Evolutionary conservation across 2,113 vertebrate species (phyloP).

Genomic region (Agelaius tricolor): DNA sequence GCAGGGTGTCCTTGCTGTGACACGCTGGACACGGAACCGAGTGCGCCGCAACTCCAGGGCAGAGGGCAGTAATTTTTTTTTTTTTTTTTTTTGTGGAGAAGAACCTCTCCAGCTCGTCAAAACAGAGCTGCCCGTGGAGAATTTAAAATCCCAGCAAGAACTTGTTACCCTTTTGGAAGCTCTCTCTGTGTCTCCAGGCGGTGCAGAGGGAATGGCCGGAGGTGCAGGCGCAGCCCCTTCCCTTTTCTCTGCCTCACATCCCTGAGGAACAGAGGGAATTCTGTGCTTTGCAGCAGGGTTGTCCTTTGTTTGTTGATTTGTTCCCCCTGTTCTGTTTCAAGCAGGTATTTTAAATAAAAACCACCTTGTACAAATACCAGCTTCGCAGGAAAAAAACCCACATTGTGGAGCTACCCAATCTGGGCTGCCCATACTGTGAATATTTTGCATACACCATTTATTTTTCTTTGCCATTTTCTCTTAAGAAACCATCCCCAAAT

Average conservation of each 20-base stretch:
- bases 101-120: not conserved
- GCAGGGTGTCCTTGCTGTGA: not conserved
- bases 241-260: not conserved
- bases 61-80: not conserved
- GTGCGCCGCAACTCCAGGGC: not conserved
- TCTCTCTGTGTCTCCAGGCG: not conserved
- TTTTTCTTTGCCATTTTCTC: not conserved
- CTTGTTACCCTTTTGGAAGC: slow-evolving; percentile 21
- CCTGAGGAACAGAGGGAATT: not conserved
- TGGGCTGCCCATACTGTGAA: not conserved
- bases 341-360: slow-evolving; percentile 16
- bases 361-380: not conserved
- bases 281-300: not conserved
- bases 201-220: not conserved
- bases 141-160: slow-evolving; percentile 47
- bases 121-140: not conserved
- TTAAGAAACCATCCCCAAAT: not conserved
- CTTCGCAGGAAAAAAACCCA: not conserved
- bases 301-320: slow-evolving; percentile 28
- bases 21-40: not conserved
- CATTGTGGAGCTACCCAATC: not conserved
- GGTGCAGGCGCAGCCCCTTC: not conserved
- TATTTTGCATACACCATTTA: not conserved
- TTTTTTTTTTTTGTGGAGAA: not conserved
- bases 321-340: not conserved